Percentiles rank a stretch among this genome's conserved stretches.
These are phyloP conservation scores for Tragopan temminckii DNA, from an alignment of 2,797 vertebrate species.

Conservation along the genomic window DNA sequence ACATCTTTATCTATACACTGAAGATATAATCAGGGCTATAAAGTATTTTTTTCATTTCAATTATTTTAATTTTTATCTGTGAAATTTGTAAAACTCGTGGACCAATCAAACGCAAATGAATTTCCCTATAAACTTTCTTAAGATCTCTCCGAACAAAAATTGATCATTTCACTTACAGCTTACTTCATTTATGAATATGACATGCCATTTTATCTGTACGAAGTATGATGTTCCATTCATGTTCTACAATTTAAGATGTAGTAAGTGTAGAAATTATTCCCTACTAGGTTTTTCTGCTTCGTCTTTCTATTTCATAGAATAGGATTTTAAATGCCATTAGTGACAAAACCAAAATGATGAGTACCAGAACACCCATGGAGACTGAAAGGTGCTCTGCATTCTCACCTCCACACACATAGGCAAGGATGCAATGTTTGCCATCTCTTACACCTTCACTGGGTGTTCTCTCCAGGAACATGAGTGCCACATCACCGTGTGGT, in stretches of 20 bases:
- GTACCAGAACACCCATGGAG: neutral
- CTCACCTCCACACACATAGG: accelerated
- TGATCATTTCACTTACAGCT: neutral
- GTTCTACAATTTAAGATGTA: neutral
- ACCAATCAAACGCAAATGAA: neutral
- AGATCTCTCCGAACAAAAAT: neutral
- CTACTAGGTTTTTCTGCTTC: neutral
- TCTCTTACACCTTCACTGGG: neutral
- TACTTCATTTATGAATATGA: neutral
- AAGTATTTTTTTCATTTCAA: neutral
- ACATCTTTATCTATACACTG: neutral
- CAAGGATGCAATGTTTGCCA: neutral
- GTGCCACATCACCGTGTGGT: neutral
- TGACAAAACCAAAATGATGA: neutral
- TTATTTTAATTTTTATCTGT: neutral
- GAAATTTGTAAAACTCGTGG: neutral
- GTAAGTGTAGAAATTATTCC: neutral
- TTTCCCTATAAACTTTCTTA: neutral
- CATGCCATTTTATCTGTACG: neutral
- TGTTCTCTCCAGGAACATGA: neutral
- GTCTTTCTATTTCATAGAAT: neutral
- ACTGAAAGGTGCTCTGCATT: neutral
- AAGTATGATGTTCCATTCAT: neutral
- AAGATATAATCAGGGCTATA: neutral
- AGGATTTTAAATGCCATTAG: neutral